These are phyloP conservation scores for Pogonomyrmex barbatus DNA, from an alignment of 1,140 invertebrate species.

Conservation along the genomic window DNA sequence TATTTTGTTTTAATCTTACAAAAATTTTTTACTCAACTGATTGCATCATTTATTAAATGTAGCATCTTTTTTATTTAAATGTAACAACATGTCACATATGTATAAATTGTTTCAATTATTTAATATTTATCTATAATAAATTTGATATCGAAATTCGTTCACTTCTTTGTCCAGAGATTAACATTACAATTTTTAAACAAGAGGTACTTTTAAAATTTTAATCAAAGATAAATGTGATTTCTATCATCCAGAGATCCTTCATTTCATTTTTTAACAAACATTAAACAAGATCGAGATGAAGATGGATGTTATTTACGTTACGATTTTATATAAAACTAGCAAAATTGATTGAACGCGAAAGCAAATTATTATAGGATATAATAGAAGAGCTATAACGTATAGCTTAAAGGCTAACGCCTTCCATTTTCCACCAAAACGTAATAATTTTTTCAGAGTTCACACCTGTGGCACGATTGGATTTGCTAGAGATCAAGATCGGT, in stretches of 20 bases:
- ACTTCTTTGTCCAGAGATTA: neutral
- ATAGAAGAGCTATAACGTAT: constrained; percentile 26
- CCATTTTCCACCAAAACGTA: constrained; percentile 40
- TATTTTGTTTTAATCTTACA: too few species aligned
- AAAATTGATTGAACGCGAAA: constrained; percentile 35
- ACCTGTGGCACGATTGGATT: constrained; percentile 62
- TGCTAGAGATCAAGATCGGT: constrained; percentile 45
- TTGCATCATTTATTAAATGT: too few species aligned
- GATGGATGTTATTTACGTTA: neutral
- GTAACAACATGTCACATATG: too few species aligned
- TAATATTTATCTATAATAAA: neutral
- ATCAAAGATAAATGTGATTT: neutral
- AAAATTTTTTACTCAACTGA: too few species aligned
- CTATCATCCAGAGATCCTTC: neutral
- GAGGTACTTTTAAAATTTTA: neutral
- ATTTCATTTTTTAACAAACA: neutral
- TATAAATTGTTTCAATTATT: neutral
- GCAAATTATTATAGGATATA: constrained; percentile 29
- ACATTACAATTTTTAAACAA: neutral
- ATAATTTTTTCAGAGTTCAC: constrained; percentile 58
- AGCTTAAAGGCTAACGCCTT: constrained; percentile 5
- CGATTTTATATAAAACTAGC: neutral
- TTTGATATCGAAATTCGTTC: neutral
- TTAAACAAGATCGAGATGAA: neutral
- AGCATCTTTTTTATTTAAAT: too few species aligned